Evolutionary conservation across 2,888 invertebrate species (phyloP), one percentile per base, ranked within the genome.

Genomic region (Hirtodrosophila confusa): DNA sequence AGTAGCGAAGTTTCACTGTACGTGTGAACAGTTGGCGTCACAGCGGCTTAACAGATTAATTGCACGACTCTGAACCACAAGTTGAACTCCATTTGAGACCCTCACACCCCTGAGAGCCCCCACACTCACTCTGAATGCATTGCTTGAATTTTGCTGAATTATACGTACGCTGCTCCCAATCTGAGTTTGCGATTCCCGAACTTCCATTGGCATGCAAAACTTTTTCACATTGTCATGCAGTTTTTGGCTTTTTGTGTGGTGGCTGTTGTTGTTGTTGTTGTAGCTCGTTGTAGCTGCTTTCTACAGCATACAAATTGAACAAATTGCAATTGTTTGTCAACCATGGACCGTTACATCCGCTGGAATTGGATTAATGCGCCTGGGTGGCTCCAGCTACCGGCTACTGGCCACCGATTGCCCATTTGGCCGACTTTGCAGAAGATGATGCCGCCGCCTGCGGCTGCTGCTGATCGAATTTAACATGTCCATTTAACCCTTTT

Each of bases 271-370:
- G n/a, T 47, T 27, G 27, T 6, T 44, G 29, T n/a, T 17, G 24
- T 31, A 8, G 27, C 27, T 17, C 8, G 33, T 55, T 55, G 40
- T 23, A 31, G 51, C 31, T 64, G 53, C 65, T 55, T 66, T 36
- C 66, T 45, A 66, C 49, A 64, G 37, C 31, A 45, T 40, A 24
- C 27, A 40, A 23, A 17, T 24, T 29, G 44, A 43, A 49, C 64
- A 65, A 69, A 80, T 78, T 84, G 88, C 86, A 79, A 84, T 86
- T 89, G 80, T 87, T 85, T 89, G 89, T 82, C 87, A 88, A 88
- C 87, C 88, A 84, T 87, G 87, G 88, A 90, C 89, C 89, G 89
- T 89, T 90, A 89, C 89, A 89, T 89, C 89, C 89, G 89, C 67
- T 82, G 78, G 66, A 85, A 86, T 87, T 85, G 87, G 82, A 83